These are phyloP conservation scores for Melanophora roralis DNA, from an alignment of 2,888 invertebrate species.

Conservation along the genomic window DNA sequence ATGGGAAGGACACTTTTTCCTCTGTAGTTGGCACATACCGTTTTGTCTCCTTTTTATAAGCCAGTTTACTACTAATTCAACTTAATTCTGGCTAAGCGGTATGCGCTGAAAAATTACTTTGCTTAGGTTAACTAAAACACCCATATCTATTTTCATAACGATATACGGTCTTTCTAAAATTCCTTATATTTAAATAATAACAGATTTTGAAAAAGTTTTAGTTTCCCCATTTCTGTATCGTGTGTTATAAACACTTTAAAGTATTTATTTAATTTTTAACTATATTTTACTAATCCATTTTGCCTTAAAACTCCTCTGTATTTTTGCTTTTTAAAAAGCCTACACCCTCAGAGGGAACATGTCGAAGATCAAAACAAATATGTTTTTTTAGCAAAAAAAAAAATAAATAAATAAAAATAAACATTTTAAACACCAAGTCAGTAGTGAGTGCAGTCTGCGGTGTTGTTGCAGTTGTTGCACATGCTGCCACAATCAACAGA, in stretches of 20 bases:
- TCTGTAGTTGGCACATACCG: too few relatives aligned
- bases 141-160: too few relatives aligned
- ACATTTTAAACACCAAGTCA: constrained; percentile 38
- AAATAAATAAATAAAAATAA: neutral
- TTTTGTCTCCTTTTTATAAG: too few relatives aligned
- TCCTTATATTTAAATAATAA: too few relatives aligned
- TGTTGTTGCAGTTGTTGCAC: constrained; percentile 40
- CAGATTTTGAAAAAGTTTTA: too few relatives aligned
- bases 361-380: constrained; percentile 4
- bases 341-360: constrained; percentile 57
- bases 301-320: constrained; percentile 49
- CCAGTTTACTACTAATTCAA: too few relatives aligned
- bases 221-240: neutral
- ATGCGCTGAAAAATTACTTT: too few relatives aligned
- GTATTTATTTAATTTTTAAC: neutral
- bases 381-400: neutral
- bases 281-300: constrained; percentile 3
- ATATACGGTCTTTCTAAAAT: too few relatives aligned
- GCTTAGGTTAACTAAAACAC: too few relatives aligned
- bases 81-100: too few relatives aligned
- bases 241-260: constrained; percentile 12
- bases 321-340: constrained; percentile 31
- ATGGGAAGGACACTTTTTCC: too few relatives aligned
- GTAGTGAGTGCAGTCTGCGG: neutral
- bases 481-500: constrained; percentile 38